phyloP scores from a whole-genome alignment of 2,888 invertebrate genomes.

The Napeogenes inachia region DNA sequence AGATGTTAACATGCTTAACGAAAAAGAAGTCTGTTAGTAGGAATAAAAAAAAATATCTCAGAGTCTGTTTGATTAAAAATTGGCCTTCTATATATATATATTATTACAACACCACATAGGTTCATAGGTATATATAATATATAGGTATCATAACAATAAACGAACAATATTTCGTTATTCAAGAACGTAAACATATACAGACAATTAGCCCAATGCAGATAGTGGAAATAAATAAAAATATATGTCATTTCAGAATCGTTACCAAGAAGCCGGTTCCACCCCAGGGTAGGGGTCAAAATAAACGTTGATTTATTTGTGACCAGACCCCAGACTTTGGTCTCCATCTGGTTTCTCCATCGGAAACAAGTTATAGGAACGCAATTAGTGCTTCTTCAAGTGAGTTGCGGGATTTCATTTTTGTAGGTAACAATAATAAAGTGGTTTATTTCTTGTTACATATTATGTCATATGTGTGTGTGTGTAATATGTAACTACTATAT shows the following conservation, averaged over 20 bases:
- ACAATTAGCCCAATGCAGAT: background rate
- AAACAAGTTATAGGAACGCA: conserved; percentile 34
- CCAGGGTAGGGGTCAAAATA: conserved; percentile 55
- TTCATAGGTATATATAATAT: too few species aligned
- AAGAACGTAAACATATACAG: background rate
- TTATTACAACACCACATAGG: too few species aligned
- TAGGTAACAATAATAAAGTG: background rate
- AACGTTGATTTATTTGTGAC: conserved; percentile 54
- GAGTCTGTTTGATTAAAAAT: too few species aligned
- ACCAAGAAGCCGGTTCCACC: conserved; percentile 41
- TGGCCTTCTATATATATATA: too few species aligned
- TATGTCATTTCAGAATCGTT: conserved; percentile 54
- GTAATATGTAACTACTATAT: too few species aligned
- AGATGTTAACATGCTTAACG: too few species aligned
- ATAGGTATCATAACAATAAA: too few species aligned
- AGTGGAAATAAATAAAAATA: conserved; percentile 9
- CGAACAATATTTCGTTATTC: background rate
- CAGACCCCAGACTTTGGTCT: conserved; percentile 25
- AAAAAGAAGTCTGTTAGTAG: too few species aligned
- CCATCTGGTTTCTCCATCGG: conserved; percentile 26
- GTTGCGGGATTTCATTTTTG: background rate
- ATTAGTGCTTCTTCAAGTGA: conserved; percentile 30
- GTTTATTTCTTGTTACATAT: background rate
- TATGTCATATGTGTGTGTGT: background rate
- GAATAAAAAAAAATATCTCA: too few species aligned